Evolutionary conservation across 2,113 vertebrate genomes (phyloP).

Genomic region (Anolis sagrei): DNA sequence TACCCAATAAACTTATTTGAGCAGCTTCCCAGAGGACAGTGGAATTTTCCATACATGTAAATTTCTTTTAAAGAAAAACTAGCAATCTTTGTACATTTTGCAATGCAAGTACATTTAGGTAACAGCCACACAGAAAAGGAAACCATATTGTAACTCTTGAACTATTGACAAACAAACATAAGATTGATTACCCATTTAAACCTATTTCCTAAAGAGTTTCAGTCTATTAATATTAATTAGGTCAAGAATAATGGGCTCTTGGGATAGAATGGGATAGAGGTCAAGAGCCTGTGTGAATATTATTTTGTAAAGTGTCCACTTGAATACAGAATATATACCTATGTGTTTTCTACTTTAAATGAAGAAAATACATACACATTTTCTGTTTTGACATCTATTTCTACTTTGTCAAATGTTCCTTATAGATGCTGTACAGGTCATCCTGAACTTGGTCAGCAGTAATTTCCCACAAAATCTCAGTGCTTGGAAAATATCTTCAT

Average conservation of each 20-base stretch:
- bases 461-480: neutral
- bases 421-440: neutral
- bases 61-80: neutral
- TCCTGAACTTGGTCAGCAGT: no score
- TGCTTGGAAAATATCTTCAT: neutral
- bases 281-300: slow-evolving; percentile 47
- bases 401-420: neutral
- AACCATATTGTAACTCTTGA: neutral
- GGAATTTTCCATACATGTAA: neutral
- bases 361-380: neutral
- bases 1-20: neutral
- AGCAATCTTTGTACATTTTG: slow-evolving; percentile 8
- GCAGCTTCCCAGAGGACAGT: neutral
- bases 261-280: slow-evolving; percentile 59
- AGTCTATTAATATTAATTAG: slow-evolving; percentile 65
- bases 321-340: neutral
- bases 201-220: slow-evolving; percentile 33
- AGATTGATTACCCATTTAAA: slow-evolving; percentile 59
- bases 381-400: no score
- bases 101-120: slow-evolving; percentile 37
- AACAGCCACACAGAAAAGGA: neutral
- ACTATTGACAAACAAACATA: slow-evolving; percentile 15
- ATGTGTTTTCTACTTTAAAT: neutral
- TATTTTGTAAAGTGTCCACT: slow-evolving; percentile 6
- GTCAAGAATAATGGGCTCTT: slow-evolving; percentile 53